Conservation (phyloP, 2,888 invertebrate species). For the Aspidiotus destructor region DNA sequence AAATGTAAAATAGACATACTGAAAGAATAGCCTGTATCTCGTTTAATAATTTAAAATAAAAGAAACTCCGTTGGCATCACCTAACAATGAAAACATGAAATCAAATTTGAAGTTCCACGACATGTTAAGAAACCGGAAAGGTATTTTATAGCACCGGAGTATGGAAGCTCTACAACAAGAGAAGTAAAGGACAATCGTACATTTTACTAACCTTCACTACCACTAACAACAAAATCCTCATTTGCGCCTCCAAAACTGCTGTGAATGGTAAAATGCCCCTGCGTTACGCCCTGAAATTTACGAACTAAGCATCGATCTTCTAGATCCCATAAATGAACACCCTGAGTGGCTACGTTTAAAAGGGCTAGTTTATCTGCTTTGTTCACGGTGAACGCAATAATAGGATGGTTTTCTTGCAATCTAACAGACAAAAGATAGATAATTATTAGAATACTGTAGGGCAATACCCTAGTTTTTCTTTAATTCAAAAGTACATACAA, state of each 20-base stretch:
- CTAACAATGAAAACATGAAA: no score
- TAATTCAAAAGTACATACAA: slow-evolving; percentile 48
- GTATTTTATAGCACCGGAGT: no score
- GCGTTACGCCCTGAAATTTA: slow-evolving; percentile 90
- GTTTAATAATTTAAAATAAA: no score
- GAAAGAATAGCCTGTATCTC: no score
- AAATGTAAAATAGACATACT: no score
- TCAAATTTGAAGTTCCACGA: no score
- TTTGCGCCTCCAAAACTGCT: slow-evolving; percentile 96
- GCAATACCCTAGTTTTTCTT: no score
- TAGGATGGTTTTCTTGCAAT: slow-evolving; percentile 89
- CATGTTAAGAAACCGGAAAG: no score
- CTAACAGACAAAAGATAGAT: slow-evolving; percentile 44
- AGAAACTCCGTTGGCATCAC: no score
- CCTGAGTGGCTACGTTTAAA: slow-evolving; percentile 90
- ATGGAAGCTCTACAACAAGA: no score
- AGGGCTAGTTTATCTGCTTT: slow-evolving; percentile 78
- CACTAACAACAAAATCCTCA: slow-evolving; percentile 94
- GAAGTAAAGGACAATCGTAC: no score
- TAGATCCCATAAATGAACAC: slow-evolving; percentile 95
- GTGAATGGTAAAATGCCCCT: slow-evolving; percentile 96
- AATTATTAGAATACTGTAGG: neutral
- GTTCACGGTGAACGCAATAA: slow-evolving; percentile 93
- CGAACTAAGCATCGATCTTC: slow-evolving; percentile 77
- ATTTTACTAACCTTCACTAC: slow-evolving; percentile 69